phyloP scores from a whole-genome alignment of 2,888 invertebrate species.

The Beris morrisii region DNA sequence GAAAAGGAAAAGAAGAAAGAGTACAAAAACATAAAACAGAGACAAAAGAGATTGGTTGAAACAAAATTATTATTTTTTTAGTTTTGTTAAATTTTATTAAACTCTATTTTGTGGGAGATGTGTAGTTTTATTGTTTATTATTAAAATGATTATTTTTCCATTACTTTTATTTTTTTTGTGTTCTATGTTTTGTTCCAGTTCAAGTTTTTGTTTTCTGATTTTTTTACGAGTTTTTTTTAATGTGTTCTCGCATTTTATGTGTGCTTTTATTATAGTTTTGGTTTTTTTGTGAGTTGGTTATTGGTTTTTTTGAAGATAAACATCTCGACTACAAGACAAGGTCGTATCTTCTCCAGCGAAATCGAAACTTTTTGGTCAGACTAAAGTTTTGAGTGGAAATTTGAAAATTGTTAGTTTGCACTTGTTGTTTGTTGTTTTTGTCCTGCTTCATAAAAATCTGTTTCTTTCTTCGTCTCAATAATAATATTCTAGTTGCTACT shows the following conservation, averaged over 20 bases:
- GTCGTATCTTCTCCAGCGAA: slow-evolving; percentile 21
- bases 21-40: slow-evolving; percentile 7
- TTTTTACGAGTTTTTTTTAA: not conserved
- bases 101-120: slow-evolving; percentile 29
- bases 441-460: slow-evolving; percentile 31
- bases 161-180: slow-evolving; percentile 28
- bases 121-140: slow-evolving; percentile 29
- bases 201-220: not conserved
- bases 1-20: slow-evolving; percentile 21
- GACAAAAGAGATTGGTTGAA: too few relatives aligned
- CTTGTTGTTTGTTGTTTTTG: slow-evolving; percentile 29
- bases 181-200: slow-evolving; percentile 10
- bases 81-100: not conserved
- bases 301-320: slow-evolving; percentile 6
- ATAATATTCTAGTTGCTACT: slow-evolving; percentile 28
- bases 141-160: slow-evolving; percentile 25
- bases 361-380: slow-evolving; percentile 35
- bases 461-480: slow-evolving; percentile 26
- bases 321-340: slow-evolving; percentile 10
- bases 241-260: not conserved
- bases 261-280: slow-evolving; percentile 14
- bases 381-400: slow-evolving; percentile 38
- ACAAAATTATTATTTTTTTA: too few relatives aligned
- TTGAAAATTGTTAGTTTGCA: slow-evolving; percentile 36
- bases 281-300: not conserved